Evolutionary conservation across 2,797 vertebrate genomes (phyloP).

Genomic region (Karalla daura): DNA sequence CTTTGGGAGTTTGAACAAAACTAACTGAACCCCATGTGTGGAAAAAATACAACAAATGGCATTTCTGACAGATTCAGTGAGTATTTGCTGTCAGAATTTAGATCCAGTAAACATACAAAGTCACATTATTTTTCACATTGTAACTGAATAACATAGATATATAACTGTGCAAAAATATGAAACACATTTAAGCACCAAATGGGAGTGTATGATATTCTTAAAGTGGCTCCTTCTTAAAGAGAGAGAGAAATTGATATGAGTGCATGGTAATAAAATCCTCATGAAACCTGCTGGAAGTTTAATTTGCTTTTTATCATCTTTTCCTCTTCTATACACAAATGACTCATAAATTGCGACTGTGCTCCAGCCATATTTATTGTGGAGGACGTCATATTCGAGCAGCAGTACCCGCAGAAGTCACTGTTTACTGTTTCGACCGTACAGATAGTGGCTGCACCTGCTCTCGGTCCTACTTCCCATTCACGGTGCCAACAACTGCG

Average conservation of each 20-base stretch:
- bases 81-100: neutral
- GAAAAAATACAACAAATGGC: too few species aligned
- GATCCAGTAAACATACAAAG: neutral
- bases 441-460: slow-evolving; percentile 39
- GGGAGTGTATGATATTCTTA: too few species aligned
- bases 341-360: neutral
- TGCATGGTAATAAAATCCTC: too few species aligned
- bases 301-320: neutral
- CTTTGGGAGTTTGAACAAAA: too few species aligned
- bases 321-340: slow-evolving; percentile 27
- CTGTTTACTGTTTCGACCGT: slow-evolving; percentile 63
- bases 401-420: slow-evolving; percentile 28
- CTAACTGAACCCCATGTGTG: too few species aligned
- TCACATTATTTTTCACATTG: neutral
- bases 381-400: neutral
- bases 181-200: too few species aligned
- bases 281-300: too few species aligned
- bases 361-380: neutral
- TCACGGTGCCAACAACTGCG: slow-evolving; percentile 9
- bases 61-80: too few species aligned
- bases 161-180: too few species aligned
- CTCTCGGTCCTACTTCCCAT: neutral
- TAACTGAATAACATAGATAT: neutral
- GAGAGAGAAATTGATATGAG: too few species aligned
- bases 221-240: too few species aligned